These are phyloP conservation scores for Hydrophis major DNA, from an alignment of 2,797 vertebrate species.

Conservation along the genomic window DNA sequence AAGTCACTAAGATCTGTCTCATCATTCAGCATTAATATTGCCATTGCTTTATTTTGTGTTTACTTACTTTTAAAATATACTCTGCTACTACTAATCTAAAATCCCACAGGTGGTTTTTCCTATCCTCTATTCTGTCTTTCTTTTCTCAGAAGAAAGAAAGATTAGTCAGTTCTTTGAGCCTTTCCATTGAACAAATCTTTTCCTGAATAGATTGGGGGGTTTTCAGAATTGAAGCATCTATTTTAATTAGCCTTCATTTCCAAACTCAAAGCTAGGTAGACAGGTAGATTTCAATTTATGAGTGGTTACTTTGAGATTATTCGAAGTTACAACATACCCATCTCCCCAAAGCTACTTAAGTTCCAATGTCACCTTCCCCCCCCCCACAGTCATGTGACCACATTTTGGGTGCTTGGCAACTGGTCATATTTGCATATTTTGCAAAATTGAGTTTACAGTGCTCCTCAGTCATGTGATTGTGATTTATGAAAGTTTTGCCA, in stretches of 20 bases:
- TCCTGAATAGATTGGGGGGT: background rate
- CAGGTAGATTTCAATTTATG: background rate
- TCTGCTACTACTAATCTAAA: background rate
- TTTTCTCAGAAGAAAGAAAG: background rate
- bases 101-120: background rate
- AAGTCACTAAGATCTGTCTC: background rate
- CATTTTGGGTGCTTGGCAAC: too few species aligned
- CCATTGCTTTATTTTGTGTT: background rate
- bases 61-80: background rate
- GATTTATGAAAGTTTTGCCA: background rate
- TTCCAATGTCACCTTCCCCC: background rate
- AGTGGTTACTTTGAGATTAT: background rate
- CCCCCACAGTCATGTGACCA: background rate
- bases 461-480: background rate
- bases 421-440: background rate
- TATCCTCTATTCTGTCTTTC: background rate
- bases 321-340: background rate
- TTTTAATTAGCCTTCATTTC: background rate
- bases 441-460: too few species aligned
- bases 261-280: background rate
- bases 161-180: rapidly evolving
- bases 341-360: background rate
- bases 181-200: background rate
- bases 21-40: background rate
- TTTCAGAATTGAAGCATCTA: background rate